These are phyloP conservation scores for Drosophila burlai DNA, from an alignment of 1,140 invertebrate species.

Conservation along the genomic window DNA sequence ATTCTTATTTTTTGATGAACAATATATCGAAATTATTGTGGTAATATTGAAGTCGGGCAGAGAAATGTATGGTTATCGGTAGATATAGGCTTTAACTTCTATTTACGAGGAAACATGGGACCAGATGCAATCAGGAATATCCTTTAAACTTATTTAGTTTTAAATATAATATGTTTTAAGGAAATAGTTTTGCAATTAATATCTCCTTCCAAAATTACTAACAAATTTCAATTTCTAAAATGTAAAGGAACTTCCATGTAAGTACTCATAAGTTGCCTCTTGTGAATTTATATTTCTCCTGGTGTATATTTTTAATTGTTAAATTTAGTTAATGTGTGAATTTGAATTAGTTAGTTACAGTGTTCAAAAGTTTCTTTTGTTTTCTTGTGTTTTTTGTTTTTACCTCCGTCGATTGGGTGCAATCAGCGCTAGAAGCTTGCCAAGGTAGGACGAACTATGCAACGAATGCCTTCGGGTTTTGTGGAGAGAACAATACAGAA, in stretches of 20 bases:
- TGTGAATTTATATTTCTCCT: neutral
- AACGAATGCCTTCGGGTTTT: constrained; percentile 43
- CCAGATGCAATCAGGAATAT: neutral
- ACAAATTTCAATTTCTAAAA: neutral
- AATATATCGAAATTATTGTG: no score
- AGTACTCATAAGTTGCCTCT: neutral
- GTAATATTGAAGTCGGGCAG: no score
- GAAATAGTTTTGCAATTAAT: no score
- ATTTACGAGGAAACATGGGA: no score
- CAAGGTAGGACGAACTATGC: constrained; percentile 48
- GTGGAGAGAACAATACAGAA: constrained; percentile 38
- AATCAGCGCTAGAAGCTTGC: constrained; percentile 48
- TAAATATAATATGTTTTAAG: no score
- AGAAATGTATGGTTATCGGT: neutral
- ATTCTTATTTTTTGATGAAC: no score
- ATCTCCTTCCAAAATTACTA: no score
- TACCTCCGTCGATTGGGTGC: constrained; percentile 48
- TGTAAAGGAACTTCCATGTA: neutral
- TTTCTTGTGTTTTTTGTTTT: constrained; percentile 12
- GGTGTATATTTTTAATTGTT: neutral
- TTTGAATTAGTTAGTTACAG: constrained; percentile 7
- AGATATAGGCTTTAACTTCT: neutral
- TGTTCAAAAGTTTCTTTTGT: neutral
- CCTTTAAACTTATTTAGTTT: neutral
- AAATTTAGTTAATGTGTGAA: neutral